Conservation (phyloP, 2,797 vertebrate genomes). For the Scolopax rusticola region DNA sequence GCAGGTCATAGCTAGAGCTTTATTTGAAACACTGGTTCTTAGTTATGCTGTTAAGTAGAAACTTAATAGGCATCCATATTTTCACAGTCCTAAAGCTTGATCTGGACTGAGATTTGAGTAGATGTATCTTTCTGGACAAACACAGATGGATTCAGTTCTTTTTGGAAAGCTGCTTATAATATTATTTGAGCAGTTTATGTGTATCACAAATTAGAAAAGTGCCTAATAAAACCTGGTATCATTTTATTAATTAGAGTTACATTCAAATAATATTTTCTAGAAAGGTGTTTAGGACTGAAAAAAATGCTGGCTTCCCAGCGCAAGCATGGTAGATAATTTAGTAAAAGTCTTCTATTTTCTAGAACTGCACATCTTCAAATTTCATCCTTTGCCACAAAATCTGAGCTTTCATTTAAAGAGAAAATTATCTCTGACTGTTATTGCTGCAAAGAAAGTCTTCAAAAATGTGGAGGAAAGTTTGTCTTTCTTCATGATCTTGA, state of each 20-base stretch:
- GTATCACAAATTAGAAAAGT: background rate
- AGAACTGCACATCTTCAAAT: background rate
- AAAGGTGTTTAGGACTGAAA: background rate
- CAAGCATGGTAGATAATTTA: background rate
- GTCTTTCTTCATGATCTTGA: background rate
- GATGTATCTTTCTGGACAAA: background rate
- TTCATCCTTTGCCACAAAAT: background rate
- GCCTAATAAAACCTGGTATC: background rate
- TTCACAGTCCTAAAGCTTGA: constrained; percentile 1
- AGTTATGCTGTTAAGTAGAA: constrained; percentile 15
- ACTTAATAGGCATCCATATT: constrained; percentile 42
- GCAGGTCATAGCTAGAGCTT: constrained; percentile 16
- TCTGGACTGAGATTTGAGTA: constrained; percentile 2
- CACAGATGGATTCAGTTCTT: background rate
- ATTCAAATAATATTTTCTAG: background rate
- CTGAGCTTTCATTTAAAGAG: background rate
- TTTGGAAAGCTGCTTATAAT: background rate
- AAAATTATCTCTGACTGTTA: background rate
- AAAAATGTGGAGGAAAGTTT: background rate
- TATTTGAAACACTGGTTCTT: constrained; percentile 39
- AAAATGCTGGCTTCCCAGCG: background rate
- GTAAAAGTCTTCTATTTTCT: background rate
- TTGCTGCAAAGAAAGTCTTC: background rate
- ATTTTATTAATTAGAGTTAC: background rate
- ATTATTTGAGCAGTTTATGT: background rate